Conservation (phyloP, 1,140 invertebrate species). For the Coptotermes formosanus region DNA sequence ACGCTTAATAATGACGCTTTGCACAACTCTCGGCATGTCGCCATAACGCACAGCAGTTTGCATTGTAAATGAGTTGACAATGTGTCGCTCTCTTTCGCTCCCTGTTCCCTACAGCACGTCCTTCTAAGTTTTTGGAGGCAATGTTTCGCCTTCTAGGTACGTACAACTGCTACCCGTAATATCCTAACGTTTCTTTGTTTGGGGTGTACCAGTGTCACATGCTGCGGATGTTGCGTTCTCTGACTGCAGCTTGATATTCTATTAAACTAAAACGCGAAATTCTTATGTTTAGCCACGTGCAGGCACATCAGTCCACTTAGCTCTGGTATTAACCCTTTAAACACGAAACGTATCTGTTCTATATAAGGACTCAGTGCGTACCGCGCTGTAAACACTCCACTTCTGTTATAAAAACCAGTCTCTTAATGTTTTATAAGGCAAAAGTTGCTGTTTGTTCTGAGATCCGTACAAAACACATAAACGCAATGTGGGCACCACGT, state of each 20-base stretch:
- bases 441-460: no score
- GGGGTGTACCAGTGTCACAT: not conserved
- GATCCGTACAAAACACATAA: no score
- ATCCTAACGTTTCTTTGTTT: not conserved
- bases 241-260: not conserved
- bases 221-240: not conserved
- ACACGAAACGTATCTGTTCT: no score
- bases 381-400: no score
- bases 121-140: not conserved
- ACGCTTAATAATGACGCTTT: not conserved
- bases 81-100: not conserved
- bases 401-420: no score
- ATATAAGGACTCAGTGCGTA: no score
- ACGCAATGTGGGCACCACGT: no score
- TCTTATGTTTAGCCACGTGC: not conserved
- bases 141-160: not conserved
- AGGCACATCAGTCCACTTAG: not conserved
- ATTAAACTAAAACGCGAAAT: not conserved
- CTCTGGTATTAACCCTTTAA: not conserved
- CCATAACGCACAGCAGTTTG: not conserved
- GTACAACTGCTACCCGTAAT: not conserved
- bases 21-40: not conserved
- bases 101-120: not conserved
- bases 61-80: constrained; percentile 1
- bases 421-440: no score